Percentiles rank a stretch among this genome's conserved stretches.
Conservation (phyloP, 2,113 vertebrate genomes). For the Eleginops maclovinus region DNA sequence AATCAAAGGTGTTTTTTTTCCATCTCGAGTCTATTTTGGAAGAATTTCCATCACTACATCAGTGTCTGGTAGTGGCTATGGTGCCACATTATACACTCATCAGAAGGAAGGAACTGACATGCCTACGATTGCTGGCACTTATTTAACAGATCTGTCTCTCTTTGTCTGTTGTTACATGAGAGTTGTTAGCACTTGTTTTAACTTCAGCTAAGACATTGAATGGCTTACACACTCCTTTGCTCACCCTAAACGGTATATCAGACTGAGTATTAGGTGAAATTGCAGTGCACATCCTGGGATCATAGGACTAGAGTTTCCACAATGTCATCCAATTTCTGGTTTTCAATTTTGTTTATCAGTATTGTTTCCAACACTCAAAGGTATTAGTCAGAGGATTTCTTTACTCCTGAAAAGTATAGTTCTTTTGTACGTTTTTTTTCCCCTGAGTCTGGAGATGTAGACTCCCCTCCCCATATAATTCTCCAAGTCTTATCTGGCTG, state of each 20-base stretch:
- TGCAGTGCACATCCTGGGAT: neutral
- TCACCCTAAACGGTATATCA: neutral
- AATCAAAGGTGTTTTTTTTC: slow-evolving; percentile 9
- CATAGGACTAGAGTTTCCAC: neutral
- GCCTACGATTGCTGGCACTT: slow-evolving; percentile 19
- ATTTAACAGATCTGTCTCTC: neutral
- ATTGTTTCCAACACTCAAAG: neutral
- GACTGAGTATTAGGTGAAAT: neutral
- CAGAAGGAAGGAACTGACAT: slow-evolving; percentile 22
- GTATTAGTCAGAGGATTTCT: neutral
- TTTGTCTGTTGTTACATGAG: neutral
- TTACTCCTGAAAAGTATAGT: neutral
- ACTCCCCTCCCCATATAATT: neutral
- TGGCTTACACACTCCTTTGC: neutral
- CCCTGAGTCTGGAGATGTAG: neutral
- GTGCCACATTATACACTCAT: neutral
- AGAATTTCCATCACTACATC: slow-evolving; percentile 23
- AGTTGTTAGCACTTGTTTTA: neutral
- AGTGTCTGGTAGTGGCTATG: neutral
- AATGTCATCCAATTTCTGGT: too few species aligned
- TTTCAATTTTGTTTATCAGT: too few species aligned
- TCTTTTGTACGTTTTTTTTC: neutral
- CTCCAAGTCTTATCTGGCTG: slow-evolving; percentile 7
- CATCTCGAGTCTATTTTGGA: neutral
- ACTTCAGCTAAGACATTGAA: neutral